Conservation (phyloP, 92 coral and sea anemone genomes). For the Epizoanthus illoricatus region DNA sequence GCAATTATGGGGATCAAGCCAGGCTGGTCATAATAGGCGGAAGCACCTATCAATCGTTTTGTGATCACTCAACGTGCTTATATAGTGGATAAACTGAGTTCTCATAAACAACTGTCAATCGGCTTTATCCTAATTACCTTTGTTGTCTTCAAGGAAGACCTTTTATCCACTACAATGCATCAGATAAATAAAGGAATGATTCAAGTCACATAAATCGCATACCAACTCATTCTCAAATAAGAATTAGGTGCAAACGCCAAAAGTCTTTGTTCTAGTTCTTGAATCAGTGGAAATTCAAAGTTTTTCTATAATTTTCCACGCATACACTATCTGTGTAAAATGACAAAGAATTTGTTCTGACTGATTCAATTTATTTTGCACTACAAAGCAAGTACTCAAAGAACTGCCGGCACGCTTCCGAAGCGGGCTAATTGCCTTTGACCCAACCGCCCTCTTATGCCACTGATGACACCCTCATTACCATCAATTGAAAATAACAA, state of each 20-base stretch:
- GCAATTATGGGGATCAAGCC: conserved; percentile 29
- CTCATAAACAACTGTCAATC: not conserved
- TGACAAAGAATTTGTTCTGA: not conserved
- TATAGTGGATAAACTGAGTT: not conserved
- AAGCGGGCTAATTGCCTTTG: conserved; percentile 16
- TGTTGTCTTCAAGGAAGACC: not conserved
- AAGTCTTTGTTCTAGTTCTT: too few relatives aligned
- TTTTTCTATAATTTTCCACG: not conserved
- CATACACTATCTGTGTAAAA: not conserved
- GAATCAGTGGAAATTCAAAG: too few relatives aligned
- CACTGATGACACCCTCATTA: conserved; percentile 13
- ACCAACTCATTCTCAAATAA: too few relatives aligned
- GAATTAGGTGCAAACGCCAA: too few relatives aligned
- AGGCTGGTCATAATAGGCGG: conserved; percentile 1
- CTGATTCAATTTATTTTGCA: not conserved
- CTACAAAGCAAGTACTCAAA: not conserved
- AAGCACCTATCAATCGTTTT: not conserved
- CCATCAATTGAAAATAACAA: conserved; percentile 12
- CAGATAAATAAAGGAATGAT: not conserved
- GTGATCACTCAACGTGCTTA: not conserved
- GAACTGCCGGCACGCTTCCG: not conserved
- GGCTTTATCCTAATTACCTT: not conserved
- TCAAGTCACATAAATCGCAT: too few relatives aligned
- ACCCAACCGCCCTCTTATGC: conserved; percentile 13
- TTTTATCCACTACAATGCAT: not conserved